A percentile compares a stretch with the other conserved stretches of the same genome.
phyloP scores from a whole-genome alignment of 2,888 invertebrate species.

The Tyria jacobaeae region DNA sequence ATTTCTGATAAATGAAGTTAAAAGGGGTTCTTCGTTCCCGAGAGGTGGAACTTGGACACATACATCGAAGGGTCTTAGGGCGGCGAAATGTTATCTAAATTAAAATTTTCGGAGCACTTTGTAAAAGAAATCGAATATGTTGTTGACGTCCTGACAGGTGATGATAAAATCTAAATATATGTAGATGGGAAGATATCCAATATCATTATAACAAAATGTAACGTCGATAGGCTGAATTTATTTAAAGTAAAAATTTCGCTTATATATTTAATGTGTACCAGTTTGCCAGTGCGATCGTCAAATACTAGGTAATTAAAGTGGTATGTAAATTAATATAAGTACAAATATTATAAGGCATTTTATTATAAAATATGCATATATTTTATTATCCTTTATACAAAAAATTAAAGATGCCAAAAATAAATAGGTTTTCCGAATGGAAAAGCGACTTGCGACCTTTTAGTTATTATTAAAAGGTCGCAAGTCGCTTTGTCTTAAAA shows the following conservation, averaged over 20 bases:
- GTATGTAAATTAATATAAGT: no score
- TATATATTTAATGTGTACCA: neutral
- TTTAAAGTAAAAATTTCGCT: neutral
- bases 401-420: no score
- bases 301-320: no score
- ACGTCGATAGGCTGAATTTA: neutral
- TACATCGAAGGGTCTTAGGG: slow-evolving; percentile 45
- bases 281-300: neutral
- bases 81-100: slow-evolving; percentile 54
- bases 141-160: slow-evolving; percentile 27
- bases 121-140: slow-evolving; percentile 23
- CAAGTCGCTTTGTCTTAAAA: no score
- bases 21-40: slow-evolving; percentile 68
- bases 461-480: no score
- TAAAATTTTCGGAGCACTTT: slow-evolving; percentile 47
- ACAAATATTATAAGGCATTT: no score
- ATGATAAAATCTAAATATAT: slow-evolving; percentile 16
- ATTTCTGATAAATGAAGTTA: slow-evolving; percentile 78
- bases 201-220: neutral
- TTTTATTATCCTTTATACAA: no score
- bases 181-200: neutral
- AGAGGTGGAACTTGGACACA: slow-evolving; percentile 54
- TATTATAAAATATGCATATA: no score
- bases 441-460: no score
- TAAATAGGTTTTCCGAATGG: no score